A percentile compares a stretch with the other conserved stretches of the same genome.
phyloP scores from a whole-genome alignment of 2,888 invertebrate species.

The Brachycybe producta region DNA sequence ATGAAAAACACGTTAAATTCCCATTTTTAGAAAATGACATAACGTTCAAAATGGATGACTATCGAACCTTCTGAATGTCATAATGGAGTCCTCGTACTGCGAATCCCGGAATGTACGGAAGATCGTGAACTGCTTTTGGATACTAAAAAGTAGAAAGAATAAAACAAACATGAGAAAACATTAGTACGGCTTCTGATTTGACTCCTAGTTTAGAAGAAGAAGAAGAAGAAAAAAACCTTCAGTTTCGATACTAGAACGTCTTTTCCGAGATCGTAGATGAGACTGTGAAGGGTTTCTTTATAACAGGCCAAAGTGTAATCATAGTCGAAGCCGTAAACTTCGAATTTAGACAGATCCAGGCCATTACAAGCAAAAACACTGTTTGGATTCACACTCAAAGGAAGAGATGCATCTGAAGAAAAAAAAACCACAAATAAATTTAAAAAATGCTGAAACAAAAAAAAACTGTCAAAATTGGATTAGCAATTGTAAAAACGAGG shows the following conservation, averaged over 20 bases:
- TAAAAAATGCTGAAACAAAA: too few species aligned
- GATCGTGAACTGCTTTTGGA: slow-evolving; percentile 59
- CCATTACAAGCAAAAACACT: slow-evolving; percentile 96
- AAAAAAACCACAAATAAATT: too few species aligned
- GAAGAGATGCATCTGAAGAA: slow-evolving; percentile 38
- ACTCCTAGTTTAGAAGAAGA: slow-evolving; percentile 22
- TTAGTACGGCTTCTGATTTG: background rate
- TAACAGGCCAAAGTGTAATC: slow-evolving; percentile 96
- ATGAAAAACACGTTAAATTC: background rate
- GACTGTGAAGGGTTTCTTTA: slow-evolving; percentile 71
- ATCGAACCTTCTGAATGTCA: slow-evolving; percentile 69
- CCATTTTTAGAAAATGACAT: background rate
- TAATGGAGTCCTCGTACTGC: slow-evolving; percentile 95
- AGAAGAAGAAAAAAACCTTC: slow-evolving; percentile 66
- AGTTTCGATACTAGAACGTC: slow-evolving; percentile 72
- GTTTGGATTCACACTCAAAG: slow-evolving; percentile 67
- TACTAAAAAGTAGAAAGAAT: slow-evolving; percentile 48
- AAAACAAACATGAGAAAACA: background rate
- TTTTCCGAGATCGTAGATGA: slow-evolving; percentile 80
- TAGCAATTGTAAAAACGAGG: too few species aligned
- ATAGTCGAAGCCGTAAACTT: slow-evolving; percentile 95
- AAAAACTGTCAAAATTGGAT: too few species aligned
- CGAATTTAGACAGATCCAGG: slow-evolving; percentile 73
- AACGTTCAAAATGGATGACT: background rate
- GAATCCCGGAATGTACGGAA: slow-evolving; percentile 84